phyloP scores from a whole-genome alignment of 2,113 vertebrate genomes.

The Prochilodus magdalenae region DNA sequence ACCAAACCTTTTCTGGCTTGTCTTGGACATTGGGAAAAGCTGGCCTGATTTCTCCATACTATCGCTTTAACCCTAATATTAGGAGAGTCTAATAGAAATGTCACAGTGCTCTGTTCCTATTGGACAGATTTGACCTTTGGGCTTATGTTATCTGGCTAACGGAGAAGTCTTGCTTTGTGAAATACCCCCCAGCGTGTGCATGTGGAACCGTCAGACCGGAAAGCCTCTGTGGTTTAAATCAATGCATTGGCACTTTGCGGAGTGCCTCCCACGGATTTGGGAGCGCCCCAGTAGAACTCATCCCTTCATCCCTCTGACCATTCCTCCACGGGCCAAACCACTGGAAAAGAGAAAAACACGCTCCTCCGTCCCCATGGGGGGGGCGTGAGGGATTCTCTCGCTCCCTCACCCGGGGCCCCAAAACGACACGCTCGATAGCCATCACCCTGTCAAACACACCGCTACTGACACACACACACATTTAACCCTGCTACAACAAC shows the following conservation, averaged over 20 bases:
- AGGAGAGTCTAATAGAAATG: conserved; percentile 21
- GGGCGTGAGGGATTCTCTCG: conserved; percentile 20
- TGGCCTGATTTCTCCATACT: too few relatives aligned
- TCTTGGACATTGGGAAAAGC: too few relatives aligned
- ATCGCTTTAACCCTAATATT: neutral
- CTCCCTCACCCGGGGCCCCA: conserved; percentile 12
- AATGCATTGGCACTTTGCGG: conserved; percentile 81
- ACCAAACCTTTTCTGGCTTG: too few relatives aligned
- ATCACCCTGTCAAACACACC: conserved; percentile 43
- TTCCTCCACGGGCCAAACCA: conserved; percentile 1
- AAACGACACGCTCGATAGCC: conserved; percentile 42
- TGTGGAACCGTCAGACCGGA: conserved; percentile 64
- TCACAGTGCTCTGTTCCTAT: neutral
- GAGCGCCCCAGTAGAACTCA: conserved; percentile 66
- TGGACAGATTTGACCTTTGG: neutral
- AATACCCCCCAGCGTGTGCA: conserved; percentile 15
- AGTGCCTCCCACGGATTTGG: conserved; percentile 71
- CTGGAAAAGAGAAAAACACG: conserved; percentile 33
- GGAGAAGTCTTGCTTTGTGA: neutral
- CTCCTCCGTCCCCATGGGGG: conserved; percentile 9
- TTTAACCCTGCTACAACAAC: neutral
- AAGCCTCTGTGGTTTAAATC: conserved; percentile 78
- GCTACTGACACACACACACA: conserved; percentile 10
- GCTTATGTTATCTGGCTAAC: neutral
- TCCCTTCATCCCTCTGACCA: neutral